Base-by-base conservation (phyloP, 2,797 vertebrate genomes). In the Nothura maculosa region DNA sequence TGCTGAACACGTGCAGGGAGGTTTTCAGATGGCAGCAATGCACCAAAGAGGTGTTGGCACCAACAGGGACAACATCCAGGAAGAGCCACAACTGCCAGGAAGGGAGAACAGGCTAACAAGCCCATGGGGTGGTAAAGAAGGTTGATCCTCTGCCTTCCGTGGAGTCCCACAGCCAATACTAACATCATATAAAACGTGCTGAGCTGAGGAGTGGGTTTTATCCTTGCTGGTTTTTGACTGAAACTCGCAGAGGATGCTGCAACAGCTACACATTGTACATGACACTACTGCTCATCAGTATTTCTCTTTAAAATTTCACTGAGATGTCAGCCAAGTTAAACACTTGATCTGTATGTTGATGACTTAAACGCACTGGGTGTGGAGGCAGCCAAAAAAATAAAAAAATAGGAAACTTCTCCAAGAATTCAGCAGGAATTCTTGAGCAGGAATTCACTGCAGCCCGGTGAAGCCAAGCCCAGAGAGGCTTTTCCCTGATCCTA, bases 1-100 rank as follows among this genome's bases (percentile, higher is more conserved):
- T 78, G 84, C 67, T 12, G 58, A 28, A 50, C 88, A 96, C 92
- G 94, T 93, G 93, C 82, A 90, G 45, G 69, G 73, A 92, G 34
- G 48, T 5, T 52, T 82, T 64, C 93, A 81, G 34, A 91, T 22
- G 74, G 91, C 16, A 25, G 91, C 81, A 87, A 62, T 91, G 81
- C 75, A 78, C 21, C 68, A 74, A 22, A 25, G 47, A 87, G 61
- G 67, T 61, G 81, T n/a, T 91, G 90, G 83, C 64, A 87, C 57
- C 9, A 6, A 64, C 22, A 42, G 42, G 81, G 80, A 83, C 32
- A 76, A 84, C 83, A 93, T 69, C 89, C 85, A 87, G 79, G 76
- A 47, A 79, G 61, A 15, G 42, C 40, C 40, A 38, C 19, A 6
- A 54, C 42, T 2, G 36, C 63, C 27, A 42, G 73, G 63, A 12